Percentiles rank a stretch among this genome's conserved stretches.
These are phyloP conservation scores for Pantherophis guttatus DNA, from an alignment of 2,113 vertebrate species.

Conservation along the genomic window DNA sequence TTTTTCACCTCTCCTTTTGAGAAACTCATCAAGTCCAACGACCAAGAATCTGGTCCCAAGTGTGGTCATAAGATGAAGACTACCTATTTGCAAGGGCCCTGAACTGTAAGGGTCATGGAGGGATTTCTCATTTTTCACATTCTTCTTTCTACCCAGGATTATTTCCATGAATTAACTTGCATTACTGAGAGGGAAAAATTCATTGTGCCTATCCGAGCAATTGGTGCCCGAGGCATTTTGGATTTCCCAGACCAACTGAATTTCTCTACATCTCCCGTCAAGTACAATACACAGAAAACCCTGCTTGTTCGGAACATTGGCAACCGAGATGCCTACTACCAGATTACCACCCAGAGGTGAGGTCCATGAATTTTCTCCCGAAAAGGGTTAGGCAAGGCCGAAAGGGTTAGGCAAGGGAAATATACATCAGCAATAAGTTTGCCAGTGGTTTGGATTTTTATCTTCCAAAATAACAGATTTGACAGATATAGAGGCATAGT, in stretches of 20 bases:
- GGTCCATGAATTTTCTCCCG: neutral
- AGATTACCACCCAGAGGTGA: constrained; percentile 74
- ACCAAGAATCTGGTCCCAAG: neutral
- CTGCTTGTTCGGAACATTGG: constrained; percentile 79
- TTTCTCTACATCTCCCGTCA: constrained; percentile 78
- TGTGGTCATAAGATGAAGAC: neutral
- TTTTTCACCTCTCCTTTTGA: neutral
- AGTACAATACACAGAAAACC: constrained; percentile 74
- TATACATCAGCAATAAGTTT: neutral
- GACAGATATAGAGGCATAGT: neutral
- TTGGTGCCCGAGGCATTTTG: constrained; percentile 77
- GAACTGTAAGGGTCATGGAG: neutral
- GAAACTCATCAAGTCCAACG: neutral
- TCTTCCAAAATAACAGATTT: neutral
- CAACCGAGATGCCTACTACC: constrained; percentile 73
- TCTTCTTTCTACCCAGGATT: constrained; percentile 74
- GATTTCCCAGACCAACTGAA: constrained; percentile 81
- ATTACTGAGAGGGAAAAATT: constrained; percentile 80
- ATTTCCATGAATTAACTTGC: constrained; percentile 76
- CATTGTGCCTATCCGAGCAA: constrained; percentile 76
- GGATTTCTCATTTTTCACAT: neutral
- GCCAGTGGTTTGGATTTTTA: neutral
- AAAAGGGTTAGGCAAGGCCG: neutral
- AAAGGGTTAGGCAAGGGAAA: neutral
- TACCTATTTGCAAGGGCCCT: neutral